Evolutionary conservation across 2,888 invertebrate species (phyloP).

Genomic region (Torymus aiolomorphi): DNA sequence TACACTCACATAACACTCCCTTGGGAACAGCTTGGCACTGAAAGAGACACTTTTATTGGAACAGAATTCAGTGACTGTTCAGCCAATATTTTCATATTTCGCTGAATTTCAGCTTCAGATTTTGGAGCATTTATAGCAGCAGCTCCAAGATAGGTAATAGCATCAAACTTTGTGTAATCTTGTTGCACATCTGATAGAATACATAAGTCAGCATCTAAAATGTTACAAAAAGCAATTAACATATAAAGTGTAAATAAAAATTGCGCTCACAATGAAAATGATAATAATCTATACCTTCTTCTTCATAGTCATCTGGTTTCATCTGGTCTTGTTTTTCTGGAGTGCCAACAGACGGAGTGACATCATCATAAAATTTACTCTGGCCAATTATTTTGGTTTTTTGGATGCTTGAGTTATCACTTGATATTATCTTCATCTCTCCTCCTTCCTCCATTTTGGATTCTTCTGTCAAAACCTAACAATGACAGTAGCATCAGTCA

Average conservation of each 20-base stretch:
- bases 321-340: conserved; percentile 87
- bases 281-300: conserved; percentile 79
- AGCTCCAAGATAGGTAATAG: conserved; percentile 94
- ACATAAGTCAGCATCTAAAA: conserved; percentile 62
- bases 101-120: conserved; percentile 93
- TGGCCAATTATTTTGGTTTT: conserved; percentile 76
- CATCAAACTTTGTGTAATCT: conserved; percentile 93
- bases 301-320: conserved; percentile 87
- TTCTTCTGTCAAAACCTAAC: conserved; percentile 72
- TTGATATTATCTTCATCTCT: conserved; percentile 67
- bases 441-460: conserved; percentile 70
- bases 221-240: neutral
- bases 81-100: conserved; percentile 93
- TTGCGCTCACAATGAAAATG: neutral
- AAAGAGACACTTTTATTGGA: conserved; percentile 92
- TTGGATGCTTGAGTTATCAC: conserved; percentile 61
- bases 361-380: conserved; percentile 77
- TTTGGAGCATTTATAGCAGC: conserved; percentile 94
- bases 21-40: conserved; percentile 94
- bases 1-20: conserved; percentile 92
- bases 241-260: no score
- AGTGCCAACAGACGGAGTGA: conserved; percentile 69
- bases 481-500: neutral
- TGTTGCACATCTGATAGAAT: conserved; percentile 89
- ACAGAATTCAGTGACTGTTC: conserved; percentile 81